Evolutionary conservation across 2,797 vertebrate genomes (phyloP).

Genomic region (Paratrypauchen microcephalus): DNA sequence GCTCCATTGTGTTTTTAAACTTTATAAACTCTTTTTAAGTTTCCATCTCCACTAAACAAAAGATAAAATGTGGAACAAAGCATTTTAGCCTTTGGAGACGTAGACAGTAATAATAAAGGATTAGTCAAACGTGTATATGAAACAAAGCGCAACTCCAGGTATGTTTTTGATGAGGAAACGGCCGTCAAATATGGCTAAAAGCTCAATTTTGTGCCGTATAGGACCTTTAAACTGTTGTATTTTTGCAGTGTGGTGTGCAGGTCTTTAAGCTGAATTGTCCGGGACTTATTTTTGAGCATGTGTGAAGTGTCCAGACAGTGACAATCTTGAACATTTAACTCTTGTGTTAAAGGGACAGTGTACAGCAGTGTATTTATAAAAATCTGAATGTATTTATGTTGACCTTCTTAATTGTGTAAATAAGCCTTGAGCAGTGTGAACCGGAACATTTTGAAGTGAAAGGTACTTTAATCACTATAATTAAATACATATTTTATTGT

Average conservation of each 20-base stretch:
- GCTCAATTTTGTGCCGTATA: too few relatives aligned
- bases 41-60: too few relatives aligned
- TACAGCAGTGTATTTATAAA: slow-evolving; percentile 60
- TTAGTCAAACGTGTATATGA: too few relatives aligned
- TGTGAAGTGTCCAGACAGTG: slow-evolving; percentile 14
- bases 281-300: slow-evolving; percentile 6
- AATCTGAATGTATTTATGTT: slow-evolving; percentile 54
- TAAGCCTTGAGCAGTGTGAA: slow-evolving; percentile 25
- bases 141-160: too few relatives aligned
- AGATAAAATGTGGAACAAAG: too few relatives aligned
- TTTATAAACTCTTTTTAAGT: too few relatives aligned
- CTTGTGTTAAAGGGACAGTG: slow-evolving; percentile 40
- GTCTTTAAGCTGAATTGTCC: not conserved
- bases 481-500: slow-evolving; percentile 78
- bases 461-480: slow-evolving; percentile 64
- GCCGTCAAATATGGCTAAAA: too few relatives aligned
- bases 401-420: slow-evolving; percentile 23
- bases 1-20: too few relatives aligned
- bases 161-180: too few relatives aligned
- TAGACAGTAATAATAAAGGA: too few relatives aligned
- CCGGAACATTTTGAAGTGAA: slow-evolving; percentile 41
- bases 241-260: not conserved
- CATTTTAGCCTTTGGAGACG: too few relatives aligned
- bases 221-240: not conserved
- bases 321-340: slow-evolving; percentile 45